Evolutionary conservation across 2,797 vertebrate genomes (phyloP), one percentile per base, ranked within the genome.

Genomic region (Phoebastria nigripes): DNA sequence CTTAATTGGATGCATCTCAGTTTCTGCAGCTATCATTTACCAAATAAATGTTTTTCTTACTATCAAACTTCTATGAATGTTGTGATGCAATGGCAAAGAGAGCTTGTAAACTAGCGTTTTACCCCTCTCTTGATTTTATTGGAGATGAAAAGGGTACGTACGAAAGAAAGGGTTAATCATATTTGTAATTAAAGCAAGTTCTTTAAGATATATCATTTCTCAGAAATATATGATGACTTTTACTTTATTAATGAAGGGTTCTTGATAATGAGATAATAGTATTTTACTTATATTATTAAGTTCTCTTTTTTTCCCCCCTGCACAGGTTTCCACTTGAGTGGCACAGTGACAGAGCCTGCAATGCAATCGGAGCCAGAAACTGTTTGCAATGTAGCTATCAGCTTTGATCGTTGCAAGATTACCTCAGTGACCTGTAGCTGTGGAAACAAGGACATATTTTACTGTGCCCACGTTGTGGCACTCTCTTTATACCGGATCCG

Each of bases 401-500:
- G 99, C 98, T 99, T 99, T 96, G 99, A 99, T 98, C 99, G 99
- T 98, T 99, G 99, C 98, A 99, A 99, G 98, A 99, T 99, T 98
- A 99, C 99, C 67, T 99, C 99, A 44, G 99, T 99, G 96, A 99
- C 99, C 69, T 99, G 99, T 97, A 99, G 99, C 97, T 99, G 99
- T 95, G 99, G 99, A 98, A 99, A 99, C 98, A 99, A 99, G 97
- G 99, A 99, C 99, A 99, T 99, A 98, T 99, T 99, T 99, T 99
- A 99, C 93, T 99, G 99, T 96, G 99, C 99, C 12, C 99, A 99
- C 1, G 99, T 99, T 95, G 99, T 99, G 98, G 99, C 99, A 51
- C 98, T 99, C 74, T 99, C 99, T 66, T 98, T 99, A 97, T 99
- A 99, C 97, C 98, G 99, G 93, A 99, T 99, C 97, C 99, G 99